Evolutionary conservation across 2,888 invertebrate genomes (phyloP).

Genomic region (Villa cingulata): DNA sequence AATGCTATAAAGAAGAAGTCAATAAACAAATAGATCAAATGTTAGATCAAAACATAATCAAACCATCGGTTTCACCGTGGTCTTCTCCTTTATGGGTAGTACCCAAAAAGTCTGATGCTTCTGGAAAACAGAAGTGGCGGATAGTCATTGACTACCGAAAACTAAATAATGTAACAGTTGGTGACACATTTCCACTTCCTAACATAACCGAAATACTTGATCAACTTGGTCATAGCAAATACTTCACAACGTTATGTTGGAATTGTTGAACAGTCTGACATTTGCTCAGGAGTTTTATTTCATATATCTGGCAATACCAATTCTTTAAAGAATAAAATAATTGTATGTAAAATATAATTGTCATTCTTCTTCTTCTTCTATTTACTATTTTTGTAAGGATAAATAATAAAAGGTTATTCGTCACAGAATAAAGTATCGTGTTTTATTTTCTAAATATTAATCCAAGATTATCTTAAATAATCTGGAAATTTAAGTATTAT

Average conservation of each 20-base stretch:
- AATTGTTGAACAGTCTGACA: too few species aligned
- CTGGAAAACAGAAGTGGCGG: constrained; percentile 13
- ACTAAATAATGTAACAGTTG: constrained; percentile 13
- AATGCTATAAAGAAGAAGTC: constrained; percentile 8
- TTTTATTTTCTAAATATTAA: too few species aligned
- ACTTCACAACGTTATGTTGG: constrained; percentile 13
- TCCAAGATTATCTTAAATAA: too few species aligned
- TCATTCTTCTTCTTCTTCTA: too few species aligned
- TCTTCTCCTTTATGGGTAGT: constrained; percentile 15
- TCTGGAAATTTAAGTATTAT: too few species aligned
- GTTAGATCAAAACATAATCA: constrained; percentile 1
- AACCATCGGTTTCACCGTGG: constrained; percentile 5
- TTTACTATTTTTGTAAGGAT: too few species aligned
- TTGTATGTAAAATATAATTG: too few species aligned
- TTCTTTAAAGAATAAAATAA: too few species aligned
- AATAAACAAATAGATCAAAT: neutral
- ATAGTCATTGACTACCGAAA: constrained; percentile 14
- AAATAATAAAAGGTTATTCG: too few species aligned
- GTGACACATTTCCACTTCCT: constrained; percentile 19
- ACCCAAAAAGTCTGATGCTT: constrained; percentile 12
- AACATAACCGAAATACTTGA: constrained; percentile 13
- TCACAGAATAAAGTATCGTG: too few species aligned
- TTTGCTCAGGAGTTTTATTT: too few species aligned
- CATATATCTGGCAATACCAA: too few species aligned
- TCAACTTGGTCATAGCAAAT: constrained; percentile 10